These are phyloP conservation scores for Trachymyrmex cornetzi DNA, from an alignment of 1,140 invertebrate species.

Conservation along the genomic window DNA sequence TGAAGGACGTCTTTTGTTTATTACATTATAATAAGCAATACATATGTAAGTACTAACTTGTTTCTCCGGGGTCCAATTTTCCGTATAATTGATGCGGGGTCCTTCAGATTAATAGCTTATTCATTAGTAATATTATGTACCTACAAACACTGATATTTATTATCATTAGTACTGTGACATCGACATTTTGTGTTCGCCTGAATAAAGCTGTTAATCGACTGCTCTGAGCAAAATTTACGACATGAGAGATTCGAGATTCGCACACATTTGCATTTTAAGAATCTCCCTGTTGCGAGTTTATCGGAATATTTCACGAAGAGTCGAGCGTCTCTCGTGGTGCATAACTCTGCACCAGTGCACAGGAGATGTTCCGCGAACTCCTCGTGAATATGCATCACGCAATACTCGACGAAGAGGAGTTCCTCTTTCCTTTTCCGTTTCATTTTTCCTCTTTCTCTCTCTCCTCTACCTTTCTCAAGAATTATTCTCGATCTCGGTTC, in stretches of 20 bases:
- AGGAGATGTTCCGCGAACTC: constrained; percentile 56
- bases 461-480: not conserved
- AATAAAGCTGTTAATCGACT: not conserved
- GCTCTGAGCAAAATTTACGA: not conserved
- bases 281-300: constrained; percentile 7
- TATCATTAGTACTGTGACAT: not conserved
- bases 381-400: constrained; percentile 54
- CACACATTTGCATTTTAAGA: constrained; percentile 1
- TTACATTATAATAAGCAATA: too few relatives aligned
- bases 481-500: constrained; percentile 45
- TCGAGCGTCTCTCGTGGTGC: not conserved
- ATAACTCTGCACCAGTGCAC: constrained; percentile 11
- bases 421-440: not conserved
- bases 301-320: constrained; percentile 31
- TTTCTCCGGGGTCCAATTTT: too few relatives aligned
- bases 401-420: constrained; percentile 11
- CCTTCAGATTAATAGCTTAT: not conserved
- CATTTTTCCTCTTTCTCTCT: not conserved
- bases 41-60: too few relatives aligned
- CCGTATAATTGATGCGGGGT: too few relatives aligned
- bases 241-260: not conserved
- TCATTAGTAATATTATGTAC: not conserved
- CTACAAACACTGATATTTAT: not conserved
- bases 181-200: not conserved
- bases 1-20: too few relatives aligned